A percentile compares a stretch with the other conserved stretches of the same genome.
These are phyloP conservation scores for Acarapis woodi DNA, from an alignment of 1,140 invertebrate species.

Conservation along the genomic window DNA sequence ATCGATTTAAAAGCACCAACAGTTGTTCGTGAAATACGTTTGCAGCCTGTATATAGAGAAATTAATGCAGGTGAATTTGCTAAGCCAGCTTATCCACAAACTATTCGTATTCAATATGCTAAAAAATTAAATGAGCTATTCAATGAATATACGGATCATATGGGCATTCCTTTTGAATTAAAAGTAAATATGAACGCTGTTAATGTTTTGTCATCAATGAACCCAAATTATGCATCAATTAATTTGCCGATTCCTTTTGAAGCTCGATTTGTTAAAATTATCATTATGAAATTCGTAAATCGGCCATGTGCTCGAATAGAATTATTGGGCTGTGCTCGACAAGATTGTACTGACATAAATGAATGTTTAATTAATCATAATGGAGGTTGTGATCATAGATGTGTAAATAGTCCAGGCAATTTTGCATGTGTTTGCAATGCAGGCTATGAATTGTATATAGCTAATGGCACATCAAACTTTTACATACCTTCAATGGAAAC, in stretches of 20 bases:
- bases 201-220: conserved; percentile 39
- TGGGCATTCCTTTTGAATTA: conserved; percentile 66
- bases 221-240: too few relatives aligned
- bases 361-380: conserved; percentile 65
- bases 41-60: conserved; percentile 31
- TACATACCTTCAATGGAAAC: conserved; percentile 45
- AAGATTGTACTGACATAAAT: conserved; percentile 69
- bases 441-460: conserved; percentile 62
- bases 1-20: conserved; percentile 67
- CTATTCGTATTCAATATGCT: conserved; percentile 52
- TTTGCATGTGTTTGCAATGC: conserved; percentile 65
- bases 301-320: conserved; percentile 70
- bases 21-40: conserved; percentile 57
- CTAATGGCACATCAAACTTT: conserved; percentile 74
- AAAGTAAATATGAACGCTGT: conserved; percentile 39
- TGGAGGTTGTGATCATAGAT: conserved; percentile 77
- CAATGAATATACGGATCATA: conserved; percentile 62
- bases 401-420: conserved; percentile 56
- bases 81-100: conserved; percentile 52
- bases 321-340: conserved; percentile 64
- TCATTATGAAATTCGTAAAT: conserved; percentile 52
- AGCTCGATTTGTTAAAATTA: conserved; percentile 55
- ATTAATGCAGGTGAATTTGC: conserved; percentile 29
- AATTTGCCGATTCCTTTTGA: conserved; percentile 72
- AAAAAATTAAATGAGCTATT: conserved; percentile 63